These are phyloP conservation scores for Thymelicus lineola DNA, from an alignment of 2,888 invertebrate genomes.

Conservation along the genomic window DNA sequence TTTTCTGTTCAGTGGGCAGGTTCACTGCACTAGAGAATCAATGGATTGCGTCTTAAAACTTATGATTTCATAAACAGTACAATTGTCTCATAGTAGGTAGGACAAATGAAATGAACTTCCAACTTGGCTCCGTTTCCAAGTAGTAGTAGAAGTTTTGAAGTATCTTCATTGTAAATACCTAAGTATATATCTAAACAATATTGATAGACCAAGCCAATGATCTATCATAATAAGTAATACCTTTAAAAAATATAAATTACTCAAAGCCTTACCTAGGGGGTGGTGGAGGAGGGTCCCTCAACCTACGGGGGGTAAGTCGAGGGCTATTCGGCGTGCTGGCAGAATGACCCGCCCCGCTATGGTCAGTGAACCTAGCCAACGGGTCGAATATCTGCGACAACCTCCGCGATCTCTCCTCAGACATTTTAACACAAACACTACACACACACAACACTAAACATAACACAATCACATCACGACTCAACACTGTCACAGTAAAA, in stretches of 20 bases:
- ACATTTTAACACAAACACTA: constrained; percentile 76
- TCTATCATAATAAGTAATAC: too few species aligned
- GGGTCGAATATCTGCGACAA: constrained; percentile 94
- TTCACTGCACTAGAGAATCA: too few species aligned
- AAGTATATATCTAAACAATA: too few species aligned
- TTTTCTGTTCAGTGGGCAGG: too few species aligned
- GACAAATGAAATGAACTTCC: too few species aligned
- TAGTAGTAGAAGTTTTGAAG: too few species aligned
- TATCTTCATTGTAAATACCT: background rate
- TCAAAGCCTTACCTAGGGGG: constrained; percentile 73
- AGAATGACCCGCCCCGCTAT: constrained; percentile 83
- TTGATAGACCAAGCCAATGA: too few species aligned
- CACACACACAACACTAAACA: constrained; percentile 61
- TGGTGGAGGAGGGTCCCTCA: constrained; percentile 77
- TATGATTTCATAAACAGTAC: too few species aligned
- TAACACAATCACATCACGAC: constrained; percentile 73
- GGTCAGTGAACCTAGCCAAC: constrained; percentile 89
- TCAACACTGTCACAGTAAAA: constrained; percentile 66
- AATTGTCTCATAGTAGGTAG: too few species aligned
- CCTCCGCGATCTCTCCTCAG: constrained; percentile 89
- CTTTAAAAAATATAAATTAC: background rate
- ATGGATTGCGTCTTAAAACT: too few species aligned
- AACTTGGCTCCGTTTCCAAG: too few species aligned
- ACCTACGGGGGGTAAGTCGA: constrained; percentile 86
- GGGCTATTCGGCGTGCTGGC: constrained; percentile 90